These are phyloP conservation scores for Danaus melanippus DNA, from an alignment of 1,140 invertebrate genomes.

Conservation along the genomic window DNA sequence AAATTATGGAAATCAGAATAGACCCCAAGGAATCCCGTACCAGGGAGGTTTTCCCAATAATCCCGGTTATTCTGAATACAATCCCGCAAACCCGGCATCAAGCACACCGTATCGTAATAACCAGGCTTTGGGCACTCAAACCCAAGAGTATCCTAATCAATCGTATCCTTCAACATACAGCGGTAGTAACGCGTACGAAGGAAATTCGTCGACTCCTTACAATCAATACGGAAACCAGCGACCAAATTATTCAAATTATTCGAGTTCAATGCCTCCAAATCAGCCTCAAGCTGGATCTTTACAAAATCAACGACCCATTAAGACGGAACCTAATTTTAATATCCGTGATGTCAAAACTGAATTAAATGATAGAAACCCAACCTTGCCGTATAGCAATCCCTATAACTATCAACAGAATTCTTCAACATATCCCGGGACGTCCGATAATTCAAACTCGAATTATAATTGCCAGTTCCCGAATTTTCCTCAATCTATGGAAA, in stretches of 20 bases:
- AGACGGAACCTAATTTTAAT: slow-evolving; percentile 36
- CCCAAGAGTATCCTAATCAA: slow-evolving; percentile 23
- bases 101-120: slow-evolving; percentile 35
- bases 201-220: slow-evolving; percentile 34
- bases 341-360: slow-evolving; percentile 37
- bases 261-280: slow-evolving; percentile 32
- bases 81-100: slow-evolving; percentile 35
- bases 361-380: slow-evolving; percentile 25
- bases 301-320: slow-evolving; percentile 28
- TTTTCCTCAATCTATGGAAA: slow-evolving; percentile 44
- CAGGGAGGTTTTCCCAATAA: slow-evolving; percentile 40
- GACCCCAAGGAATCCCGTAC: slow-evolving; percentile 39
- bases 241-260: slow-evolving; percentile 50
- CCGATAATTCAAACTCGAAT: slow-evolving; percentile 25
- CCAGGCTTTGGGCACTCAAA: slow-evolving; percentile 19
- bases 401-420: slow-evolving; percentile 41
- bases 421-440: slow-evolving; percentile 31
- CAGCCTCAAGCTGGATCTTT: slow-evolving; percentile 22
- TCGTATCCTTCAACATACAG: slow-evolving; percentile 35
- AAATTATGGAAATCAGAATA: slow-evolving; percentile 38
- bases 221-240: slow-evolving; percentile 55
- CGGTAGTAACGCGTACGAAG: slow-evolving; percentile 32
- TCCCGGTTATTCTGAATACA: slow-evolving; percentile 52
- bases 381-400: slow-evolving; percentile 31
- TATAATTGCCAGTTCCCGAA: slow-evolving; percentile 38